These are phyloP conservation scores for Gymnogyps californianus DNA, from an alignment of 2,113 vertebrate genomes.

Conservation along the genomic window DNA sequence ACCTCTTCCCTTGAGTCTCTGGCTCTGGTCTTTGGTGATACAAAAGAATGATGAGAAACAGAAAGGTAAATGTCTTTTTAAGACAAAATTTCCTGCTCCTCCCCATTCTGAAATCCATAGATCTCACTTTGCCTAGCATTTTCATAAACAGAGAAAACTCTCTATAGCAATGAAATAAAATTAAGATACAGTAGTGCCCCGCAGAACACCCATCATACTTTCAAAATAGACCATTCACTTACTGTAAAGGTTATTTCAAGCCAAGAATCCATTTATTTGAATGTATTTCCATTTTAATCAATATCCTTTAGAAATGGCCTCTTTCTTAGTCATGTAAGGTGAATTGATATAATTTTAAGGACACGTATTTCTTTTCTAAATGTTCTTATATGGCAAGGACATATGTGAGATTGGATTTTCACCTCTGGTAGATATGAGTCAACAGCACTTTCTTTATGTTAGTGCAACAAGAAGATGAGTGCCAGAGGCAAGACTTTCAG, in stretches of 20 bases:
- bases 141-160: slow-evolving; percentile 69
- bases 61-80: slow-evolving; percentile 8
- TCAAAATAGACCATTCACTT: slow-evolving; percentile 74
- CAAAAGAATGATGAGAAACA: slow-evolving; percentile 4
- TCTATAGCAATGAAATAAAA: slow-evolving; percentile 67
- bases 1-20: background rate
- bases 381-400: slow-evolving; percentile 27
- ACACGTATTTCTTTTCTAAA: slow-evolving; percentile 44
- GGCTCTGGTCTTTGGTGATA: background rate
- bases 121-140: slow-evolving; percentile 71
- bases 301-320: slow-evolving; percentile 58
- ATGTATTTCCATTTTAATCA: slow-evolving; percentile 82
- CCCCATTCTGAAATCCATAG: slow-evolving; percentile 38
- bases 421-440: background rate
- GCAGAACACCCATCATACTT: slow-evolving; percentile 75
- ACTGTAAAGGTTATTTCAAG: slow-evolving; percentile 75
- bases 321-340: slow-evolving; percentile 65
- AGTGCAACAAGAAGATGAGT: background rate
- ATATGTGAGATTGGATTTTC: slow-evolving; percentile 23
- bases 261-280: slow-evolving; percentile 77
- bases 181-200: slow-evolving; percentile 67
- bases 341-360: slow-evolving; percentile 69
- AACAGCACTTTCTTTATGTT: slow-evolving; percentile 10
- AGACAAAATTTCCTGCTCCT: slow-evolving; percentile 41
- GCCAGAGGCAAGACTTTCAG: background rate